A percentile compares a stretch with the other conserved stretches of the same genome.
Conservation (phyloP, 2,888 invertebrate species). For the Drosophila bunnanda region DNA sequence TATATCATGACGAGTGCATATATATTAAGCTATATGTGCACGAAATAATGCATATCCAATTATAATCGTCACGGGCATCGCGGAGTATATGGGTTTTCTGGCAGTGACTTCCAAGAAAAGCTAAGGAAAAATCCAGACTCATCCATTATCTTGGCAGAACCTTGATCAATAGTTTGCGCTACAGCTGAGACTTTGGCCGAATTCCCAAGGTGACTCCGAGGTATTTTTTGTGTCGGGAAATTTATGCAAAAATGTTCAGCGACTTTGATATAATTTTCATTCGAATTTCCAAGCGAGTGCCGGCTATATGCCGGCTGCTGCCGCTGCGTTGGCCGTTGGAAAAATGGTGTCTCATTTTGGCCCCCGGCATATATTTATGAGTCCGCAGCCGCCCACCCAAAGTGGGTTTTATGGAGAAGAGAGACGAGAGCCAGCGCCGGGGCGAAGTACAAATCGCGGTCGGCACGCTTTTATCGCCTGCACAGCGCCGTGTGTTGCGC, state of each 20-base stretch:
- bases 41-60: conserved; percentile 38
- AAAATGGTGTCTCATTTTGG: conserved; percentile 21
- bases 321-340: conserved; percentile 1
- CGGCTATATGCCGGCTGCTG: conserved; percentile 34
- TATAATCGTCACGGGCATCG: conserved; percentile 4
- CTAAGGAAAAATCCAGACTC: not conserved
- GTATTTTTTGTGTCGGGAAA: conserved; percentile 35
- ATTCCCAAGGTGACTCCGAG: conserved; percentile 34
- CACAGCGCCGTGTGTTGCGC: conserved; percentile 46
- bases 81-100: conserved; percentile 30
- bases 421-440: not conserved
- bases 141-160: not conserved
- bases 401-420: conserved; percentile 21
- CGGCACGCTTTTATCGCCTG: conserved; percentile 61
- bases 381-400: conserved; percentile 34
- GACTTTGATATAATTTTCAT: conserved; percentile 38
- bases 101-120: not conserved
- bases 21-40: conserved; percentile 2
- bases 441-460: conserved; percentile 42
- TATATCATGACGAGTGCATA: conserved; percentile 1
- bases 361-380: conserved; percentile 57
- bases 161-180: not conserved
- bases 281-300: conserved; percentile 22
- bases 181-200: not conserved
- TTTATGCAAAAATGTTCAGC: conserved; percentile 1